Conservation (phyloP, 1,140 invertebrate genomes). For the Drosophila punjabiensis region DNA sequence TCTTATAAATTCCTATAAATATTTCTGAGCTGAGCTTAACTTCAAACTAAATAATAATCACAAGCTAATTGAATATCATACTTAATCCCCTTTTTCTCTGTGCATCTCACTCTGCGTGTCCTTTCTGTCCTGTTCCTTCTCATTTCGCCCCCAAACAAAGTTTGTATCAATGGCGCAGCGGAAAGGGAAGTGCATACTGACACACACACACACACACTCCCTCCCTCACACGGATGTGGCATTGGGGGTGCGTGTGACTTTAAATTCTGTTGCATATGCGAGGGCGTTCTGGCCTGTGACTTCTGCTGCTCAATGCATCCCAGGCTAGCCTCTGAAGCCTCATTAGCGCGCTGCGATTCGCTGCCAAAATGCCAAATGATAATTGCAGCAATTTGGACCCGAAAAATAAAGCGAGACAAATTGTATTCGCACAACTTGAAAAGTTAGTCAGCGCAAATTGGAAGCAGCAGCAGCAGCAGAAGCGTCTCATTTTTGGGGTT, state of each 20-base stretch:
- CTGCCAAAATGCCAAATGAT: conserved; percentile 61
- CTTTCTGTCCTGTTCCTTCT: conserved; percentile 8
- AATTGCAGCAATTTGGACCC: conserved; percentile 72
- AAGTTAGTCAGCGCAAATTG: conserved; percentile 74
- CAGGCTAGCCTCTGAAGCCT: conserved; percentile 35
- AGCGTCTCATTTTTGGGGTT: conserved; percentile 14
- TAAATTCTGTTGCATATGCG: conserved; percentile 58
- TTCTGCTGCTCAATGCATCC: conserved; percentile 47
- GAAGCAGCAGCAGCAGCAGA: conserved; percentile 9
- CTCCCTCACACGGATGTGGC: not conserved
- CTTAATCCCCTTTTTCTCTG: not conserved
- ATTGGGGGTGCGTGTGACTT: conserved; percentile 31
- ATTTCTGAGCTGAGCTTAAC: too few species aligned
- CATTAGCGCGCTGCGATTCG: conserved; percentile 62
- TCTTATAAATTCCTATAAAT: not conserved
- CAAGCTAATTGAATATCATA: not conserved
- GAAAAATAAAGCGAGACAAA: conserved; percentile 50
- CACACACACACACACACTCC: conserved; percentile 1
- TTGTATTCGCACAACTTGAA: conserved; percentile 66
- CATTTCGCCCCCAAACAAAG: conserved; percentile 48
- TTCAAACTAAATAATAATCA: not conserved
- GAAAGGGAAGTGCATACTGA: conserved; percentile 71
- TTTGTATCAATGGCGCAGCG: conserved; percentile 67
- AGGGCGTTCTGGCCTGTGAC: conserved; percentile 26
- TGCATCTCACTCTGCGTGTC: conserved; percentile 2